Evolutionary conservation across 2,797 vertebrate species (phyloP).

Genomic region (Arrhamphus sclerolepis): DNA sequence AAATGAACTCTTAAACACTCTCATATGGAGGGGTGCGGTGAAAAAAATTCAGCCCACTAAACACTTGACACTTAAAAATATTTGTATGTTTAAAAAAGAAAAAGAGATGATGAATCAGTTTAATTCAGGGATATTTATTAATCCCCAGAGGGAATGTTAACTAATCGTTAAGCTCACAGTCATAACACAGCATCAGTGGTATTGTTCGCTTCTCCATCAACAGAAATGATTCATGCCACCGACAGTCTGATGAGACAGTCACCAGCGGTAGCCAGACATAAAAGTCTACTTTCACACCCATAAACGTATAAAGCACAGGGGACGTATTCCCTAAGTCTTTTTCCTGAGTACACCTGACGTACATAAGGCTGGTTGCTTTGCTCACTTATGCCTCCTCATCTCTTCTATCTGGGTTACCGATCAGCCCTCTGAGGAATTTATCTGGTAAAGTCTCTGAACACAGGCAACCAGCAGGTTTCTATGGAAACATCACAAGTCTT

Average conservation of each 20-base stretch:
- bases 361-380: conserved; percentile 39
- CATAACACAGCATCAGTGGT: conserved; percentile 30
- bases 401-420: conserved; percentile 45
- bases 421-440: conserved; percentile 60
- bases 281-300: background rate
- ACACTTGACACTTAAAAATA: no score
- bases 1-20: no score
- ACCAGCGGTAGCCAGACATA: background rate
- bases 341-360: conserved; percentile 33
- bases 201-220: conserved; percentile 36
- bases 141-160: no score
- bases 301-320: conserved; percentile 5
- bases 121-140: no score
- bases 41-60: no score
- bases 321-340: conserved; percentile 7
- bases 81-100: no score
- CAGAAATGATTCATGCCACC: conserved; percentile 57
- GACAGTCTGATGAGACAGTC: conserved; percentile 39
- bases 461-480: conserved; percentile 73
- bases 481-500: conserved; percentile 77
- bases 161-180: conserved; percentile 12
- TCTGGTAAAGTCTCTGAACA: conserved; percentile 53
- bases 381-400: conserved; percentile 32
- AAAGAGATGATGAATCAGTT: no score
- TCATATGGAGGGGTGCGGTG: no score